phyloP scores from a whole-genome alignment of 2,888 invertebrate genomes.

The Orthosia incerta region DNA sequence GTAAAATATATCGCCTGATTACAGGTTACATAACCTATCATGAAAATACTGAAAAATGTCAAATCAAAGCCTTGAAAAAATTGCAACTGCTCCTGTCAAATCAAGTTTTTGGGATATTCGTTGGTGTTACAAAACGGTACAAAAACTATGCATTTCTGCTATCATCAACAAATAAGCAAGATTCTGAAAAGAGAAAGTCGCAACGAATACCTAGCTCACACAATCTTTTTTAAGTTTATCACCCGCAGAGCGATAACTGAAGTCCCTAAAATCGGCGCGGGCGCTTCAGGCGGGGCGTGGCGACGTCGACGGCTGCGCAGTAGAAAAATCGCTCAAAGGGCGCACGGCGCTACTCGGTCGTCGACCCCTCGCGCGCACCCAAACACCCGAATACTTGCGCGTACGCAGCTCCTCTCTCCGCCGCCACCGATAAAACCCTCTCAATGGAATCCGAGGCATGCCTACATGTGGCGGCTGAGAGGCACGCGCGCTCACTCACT shows the following conservation, averaged over 20 bases:
- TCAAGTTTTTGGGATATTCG: neutral
- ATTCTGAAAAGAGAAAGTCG: slow-evolving; percentile 20
- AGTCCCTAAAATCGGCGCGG: slow-evolving; percentile 6
- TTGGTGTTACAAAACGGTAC: neutral
- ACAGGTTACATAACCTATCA: too few relatives aligned
- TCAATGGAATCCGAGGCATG: slow-evolving; percentile 81
- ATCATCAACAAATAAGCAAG: slow-evolving; percentile 11
- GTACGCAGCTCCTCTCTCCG: slow-evolving; percentile 81
- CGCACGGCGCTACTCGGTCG: slow-evolving; percentile 79
- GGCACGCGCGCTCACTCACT: slow-evolving; percentile 72
- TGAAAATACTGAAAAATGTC: too few relatives aligned
- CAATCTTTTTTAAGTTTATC: slow-evolving; percentile 23
- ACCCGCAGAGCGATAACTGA: slow-evolving; percentile 24
- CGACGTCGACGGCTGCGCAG: slow-evolving; percentile 61
- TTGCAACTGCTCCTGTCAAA: too few relatives aligned
- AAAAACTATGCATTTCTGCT: neutral
- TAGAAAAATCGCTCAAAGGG: slow-evolving; percentile 79
- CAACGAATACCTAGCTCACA: slow-evolving; percentile 9
- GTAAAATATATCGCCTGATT: too few relatives aligned
- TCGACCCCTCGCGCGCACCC: slow-evolving; percentile 76
- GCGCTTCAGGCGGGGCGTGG: slow-evolving; percentile 29
- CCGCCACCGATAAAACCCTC: slow-evolving; percentile 76
- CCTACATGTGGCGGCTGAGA: slow-evolving; percentile 72
- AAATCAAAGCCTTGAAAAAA: too few relatives aligned
- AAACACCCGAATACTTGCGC: slow-evolving; percentile 87